These are phyloP conservation scores for Atta texana DNA, from an alignment of 1,140 invertebrate genomes.

Conservation along the genomic window DNA sequence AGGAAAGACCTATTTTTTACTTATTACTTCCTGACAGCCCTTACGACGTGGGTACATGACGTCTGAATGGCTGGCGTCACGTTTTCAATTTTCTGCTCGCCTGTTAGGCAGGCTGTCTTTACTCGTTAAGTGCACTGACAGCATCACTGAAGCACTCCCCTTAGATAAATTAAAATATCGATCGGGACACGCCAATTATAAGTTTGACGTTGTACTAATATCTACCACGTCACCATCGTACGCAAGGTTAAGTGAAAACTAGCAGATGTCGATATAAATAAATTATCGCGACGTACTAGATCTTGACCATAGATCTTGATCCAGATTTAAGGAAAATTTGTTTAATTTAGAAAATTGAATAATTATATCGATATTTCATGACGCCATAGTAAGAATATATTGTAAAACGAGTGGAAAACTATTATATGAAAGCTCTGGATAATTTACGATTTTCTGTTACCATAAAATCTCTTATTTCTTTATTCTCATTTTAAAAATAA, in stretches of 20 bases:
- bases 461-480: background rate
- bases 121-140: constrained; percentile 83
- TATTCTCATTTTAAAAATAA: background rate
- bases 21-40: constrained; percentile 81
- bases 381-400: background rate
- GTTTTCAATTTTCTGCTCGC: constrained; percentile 85
- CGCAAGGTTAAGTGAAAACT: constrained; percentile 66
- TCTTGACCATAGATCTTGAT: background rate
- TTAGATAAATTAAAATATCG: constrained; percentile 86
- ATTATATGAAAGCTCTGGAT: background rate
- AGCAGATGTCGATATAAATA: constrained; percentile 67
- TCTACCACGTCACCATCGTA: constrained; percentile 74
- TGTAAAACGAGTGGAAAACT: background rate
- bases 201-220: constrained; percentile 84
- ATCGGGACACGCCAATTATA: constrained; percentile 85
- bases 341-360: background rate
- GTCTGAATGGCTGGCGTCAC: constrained; percentile 82
- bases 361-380: background rate
- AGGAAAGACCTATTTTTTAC: constrained; percentile 80
- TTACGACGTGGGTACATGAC: constrained; percentile 76
- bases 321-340: background rate
- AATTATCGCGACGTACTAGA: constrained; percentile 37
- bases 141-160: constrained; percentile 80
- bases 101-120: constrained; percentile 82
- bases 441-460: background rate